A percentile compares a stretch with the other conserved stretches of the same genome.
Conservation (phyloP, 2,113 vertebrate species). For the Chaetops frenatus region DNA sequence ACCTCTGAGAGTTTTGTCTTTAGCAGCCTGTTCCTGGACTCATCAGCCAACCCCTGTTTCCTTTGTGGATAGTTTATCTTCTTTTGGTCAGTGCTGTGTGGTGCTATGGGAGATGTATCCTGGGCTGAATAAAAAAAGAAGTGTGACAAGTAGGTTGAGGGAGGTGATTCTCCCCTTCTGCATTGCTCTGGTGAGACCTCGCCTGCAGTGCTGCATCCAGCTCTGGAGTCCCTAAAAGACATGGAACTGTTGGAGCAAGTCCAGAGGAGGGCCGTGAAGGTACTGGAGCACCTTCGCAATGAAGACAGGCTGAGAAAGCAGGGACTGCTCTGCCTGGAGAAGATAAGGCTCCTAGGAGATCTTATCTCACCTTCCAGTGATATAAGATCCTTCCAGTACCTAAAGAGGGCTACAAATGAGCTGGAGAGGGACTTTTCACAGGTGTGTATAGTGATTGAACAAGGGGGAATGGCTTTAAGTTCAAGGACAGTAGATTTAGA, state of each 20-base stretch:
- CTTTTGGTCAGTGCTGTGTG: neutral
- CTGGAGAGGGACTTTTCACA: neutral
- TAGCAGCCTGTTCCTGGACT: neutral
- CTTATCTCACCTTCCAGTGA: neutral
- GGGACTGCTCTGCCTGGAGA: neutral
- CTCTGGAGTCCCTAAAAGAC: neutral
- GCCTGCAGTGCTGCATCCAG: neutral
- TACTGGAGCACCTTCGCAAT: accelerated
- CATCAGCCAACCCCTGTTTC: neutral
- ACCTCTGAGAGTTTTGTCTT: neutral
- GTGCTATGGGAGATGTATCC: neutral
- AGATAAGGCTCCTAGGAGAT: neutral
- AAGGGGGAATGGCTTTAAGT: neutral
- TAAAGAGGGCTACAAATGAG: neutral
- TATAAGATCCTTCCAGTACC: too few relatives aligned
- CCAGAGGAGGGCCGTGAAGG: too few relatives aligned
- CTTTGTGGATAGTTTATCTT: neutral
- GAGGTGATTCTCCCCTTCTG: neutral
- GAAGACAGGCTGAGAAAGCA: neutral
- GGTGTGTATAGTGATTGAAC: neutral
- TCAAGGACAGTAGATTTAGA: neutral
- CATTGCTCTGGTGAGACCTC: neutral
- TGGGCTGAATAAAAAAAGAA: neutral
- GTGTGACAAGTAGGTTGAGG: neutral
- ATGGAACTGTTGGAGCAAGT: neutral